A percentile compares a stretch with the other conserved stretches of the same genome.
Conservation (phyloP, 2,797 vertebrate genomes). For the Platalea minor region DNA sequence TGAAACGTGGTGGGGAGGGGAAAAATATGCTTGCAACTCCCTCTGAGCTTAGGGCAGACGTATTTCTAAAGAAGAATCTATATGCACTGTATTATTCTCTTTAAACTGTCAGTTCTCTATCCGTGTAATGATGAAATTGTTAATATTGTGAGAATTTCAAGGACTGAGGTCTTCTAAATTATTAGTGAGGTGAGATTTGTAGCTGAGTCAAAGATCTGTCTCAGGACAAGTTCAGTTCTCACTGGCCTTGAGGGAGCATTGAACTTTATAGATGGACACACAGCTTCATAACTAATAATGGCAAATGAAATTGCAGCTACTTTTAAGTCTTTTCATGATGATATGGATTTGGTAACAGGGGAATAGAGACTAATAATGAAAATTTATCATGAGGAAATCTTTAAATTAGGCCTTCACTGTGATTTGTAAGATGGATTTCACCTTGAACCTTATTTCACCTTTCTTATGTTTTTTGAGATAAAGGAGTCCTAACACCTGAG, state of each 20-base stretch:
- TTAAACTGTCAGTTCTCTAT: not conserved
- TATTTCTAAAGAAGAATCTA: not conserved
- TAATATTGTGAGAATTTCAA: not conserved
- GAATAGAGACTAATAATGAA: not conserved
- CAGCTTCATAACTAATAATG: not conserved
- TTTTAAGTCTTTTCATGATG: not conserved
- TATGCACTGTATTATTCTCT: not conserved
- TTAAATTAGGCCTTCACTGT: not conserved
- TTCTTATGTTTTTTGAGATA: not conserved
- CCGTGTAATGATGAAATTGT: not conserved
- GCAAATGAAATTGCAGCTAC: not conserved
- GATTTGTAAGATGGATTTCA: constrained; percentile 19
- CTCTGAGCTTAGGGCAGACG: not conserved
- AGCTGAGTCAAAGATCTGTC: not conserved
- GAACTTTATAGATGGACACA: not conserved
- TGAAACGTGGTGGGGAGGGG: accelerated
- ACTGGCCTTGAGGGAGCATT: not conserved
- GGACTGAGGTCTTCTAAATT: not conserved
- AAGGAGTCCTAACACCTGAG: constrained; percentile 1
- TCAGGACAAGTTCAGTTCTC: not conserved
- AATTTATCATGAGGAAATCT: constrained; percentile 40
- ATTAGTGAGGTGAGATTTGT: not conserved
- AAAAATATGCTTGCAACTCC: not conserved
- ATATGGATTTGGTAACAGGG: not conserved
- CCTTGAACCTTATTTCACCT: constrained; percentile 22